Conservation (phyloP, 2,113 vertebrate species). For the Pygoscelis antarcticus region DNA sequence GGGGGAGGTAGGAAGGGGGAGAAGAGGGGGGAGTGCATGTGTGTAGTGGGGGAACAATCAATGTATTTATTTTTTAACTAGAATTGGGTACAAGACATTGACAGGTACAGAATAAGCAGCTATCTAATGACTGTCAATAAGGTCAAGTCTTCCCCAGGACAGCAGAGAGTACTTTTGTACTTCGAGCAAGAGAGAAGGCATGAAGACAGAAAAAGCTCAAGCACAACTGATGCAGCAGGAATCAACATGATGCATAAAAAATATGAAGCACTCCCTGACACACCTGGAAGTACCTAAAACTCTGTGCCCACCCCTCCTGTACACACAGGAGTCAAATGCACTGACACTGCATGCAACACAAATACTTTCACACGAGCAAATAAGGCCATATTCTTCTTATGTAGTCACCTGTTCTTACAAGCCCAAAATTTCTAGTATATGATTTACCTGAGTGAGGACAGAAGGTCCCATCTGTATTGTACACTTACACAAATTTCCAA, state of each 20-base stretch:
- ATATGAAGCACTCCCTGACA: fast-evolving
- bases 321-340: not conserved
- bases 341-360: not conserved
- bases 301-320: not conserved
- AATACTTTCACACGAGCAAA: not conserved
- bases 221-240: not conserved
- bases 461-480: not conserved
- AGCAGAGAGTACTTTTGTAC: not conserved
- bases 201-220: not conserved
- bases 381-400: not conserved
- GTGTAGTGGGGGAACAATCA: not conserved
- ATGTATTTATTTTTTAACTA: not conserved
- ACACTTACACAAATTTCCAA: not conserved
- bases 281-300: not conserved
- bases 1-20: not conserved
- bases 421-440: not conserved
- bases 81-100: not conserved
- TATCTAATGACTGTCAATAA: not conserved
- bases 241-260: not conserved
- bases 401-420: not conserved
- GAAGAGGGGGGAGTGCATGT: not conserved
- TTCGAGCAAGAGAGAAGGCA: not conserved
- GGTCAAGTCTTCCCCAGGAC: not conserved
- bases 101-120: not conserved
- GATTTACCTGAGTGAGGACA: conserved; percentile 29